Base-by-base conservation (phyloP, 2,888 invertebrate genomes). In the Galerucella nymphaeae region DNA sequence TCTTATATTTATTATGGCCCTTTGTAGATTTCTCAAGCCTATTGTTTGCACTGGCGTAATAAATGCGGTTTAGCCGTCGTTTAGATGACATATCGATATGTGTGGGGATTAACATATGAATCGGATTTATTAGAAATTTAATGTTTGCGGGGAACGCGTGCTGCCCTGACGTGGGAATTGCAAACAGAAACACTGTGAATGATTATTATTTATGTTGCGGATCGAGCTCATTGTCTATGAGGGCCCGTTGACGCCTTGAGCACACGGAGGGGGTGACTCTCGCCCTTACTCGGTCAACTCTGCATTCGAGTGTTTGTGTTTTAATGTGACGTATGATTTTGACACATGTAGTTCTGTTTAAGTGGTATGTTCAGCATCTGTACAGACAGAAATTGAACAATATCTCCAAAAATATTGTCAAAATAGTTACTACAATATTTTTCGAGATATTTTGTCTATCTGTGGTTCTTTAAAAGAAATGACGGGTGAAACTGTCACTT, bases 71-170 rank as follows among this genome's bases (percentile, higher is more conserved):
- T 85, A 82, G 82, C 79, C 61, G 67, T 67, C 67, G 61, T 61
- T 67, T 67, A 67, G 61, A 82, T 85, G 84, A 84, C 83, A 84
- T 84, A 83, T 84, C 83, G 84, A 84, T 84, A 80, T 82, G 79
- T 79, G 77, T 75, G 82, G 85, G 82, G 85, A 86, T 86, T 86
- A 85, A 83, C 86, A 85, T 86, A 85, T 84, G 85, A 85, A 86
- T 86, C 85, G 84, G 85, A 86, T 86, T 86, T 86, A 86, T 84
- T 84, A 84, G 84, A 85, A 84, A 85, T 85, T 85, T 86, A 85
- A 86, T 84, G 84, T 84, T 84, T 83, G 85, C 81, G 82, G 84
- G 82, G 81, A 80, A 81, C 83, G 84, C 83, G 83, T 82, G 82
- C 79, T 79, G 78, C 79, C 80, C 78, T 80, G 82, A 85, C 86